These are phyloP conservation scores for Phaetusa simplex DNA, from an alignment of 2,113 vertebrate genomes.

Conservation along the genomic window DNA sequence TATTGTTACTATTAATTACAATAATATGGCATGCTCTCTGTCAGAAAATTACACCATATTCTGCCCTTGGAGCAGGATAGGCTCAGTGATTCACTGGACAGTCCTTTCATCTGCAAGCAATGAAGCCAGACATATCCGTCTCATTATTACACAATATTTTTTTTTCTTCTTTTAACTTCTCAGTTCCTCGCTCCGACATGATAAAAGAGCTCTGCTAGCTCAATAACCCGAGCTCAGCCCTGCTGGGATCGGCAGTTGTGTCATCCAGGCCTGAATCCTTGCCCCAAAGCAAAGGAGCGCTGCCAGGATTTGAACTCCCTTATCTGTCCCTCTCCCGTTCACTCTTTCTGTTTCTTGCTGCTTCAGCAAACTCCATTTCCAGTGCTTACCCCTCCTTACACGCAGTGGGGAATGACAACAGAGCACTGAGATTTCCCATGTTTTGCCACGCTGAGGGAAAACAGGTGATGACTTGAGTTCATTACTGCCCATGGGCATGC, in stretches of 20 bases:
- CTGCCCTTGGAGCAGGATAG: not conserved
- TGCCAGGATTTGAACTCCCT: not conserved
- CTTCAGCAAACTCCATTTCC: not conserved
- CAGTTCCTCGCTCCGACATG: not conserved
- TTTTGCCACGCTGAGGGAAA: not conserved
- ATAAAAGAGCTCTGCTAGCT: not conserved
- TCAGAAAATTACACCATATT: not conserved
- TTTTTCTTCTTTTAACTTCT: not conserved
- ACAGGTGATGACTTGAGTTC: not conserved
- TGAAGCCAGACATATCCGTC: not conserved
- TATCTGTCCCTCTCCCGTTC: not conserved
- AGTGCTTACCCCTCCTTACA: not conserved
- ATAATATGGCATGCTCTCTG: not conserved
- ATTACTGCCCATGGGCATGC: not conserved
- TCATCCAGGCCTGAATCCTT: not conserved
- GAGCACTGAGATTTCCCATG: not conserved
- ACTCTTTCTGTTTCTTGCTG: not conserved
- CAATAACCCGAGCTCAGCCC: not conserved
- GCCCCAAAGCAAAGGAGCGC: not conserved
- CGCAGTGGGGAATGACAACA: not conserved
- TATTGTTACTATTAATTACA: constrained; percentile 3
- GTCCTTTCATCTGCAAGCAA: not conserved
- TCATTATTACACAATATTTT: not conserved
- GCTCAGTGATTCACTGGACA: not conserved
- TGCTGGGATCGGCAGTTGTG: not conserved